These are phyloP conservation scores for Pyrgus malvae DNA, from an alignment of 2,888 invertebrate genomes.

Conservation along the genomic window DNA sequence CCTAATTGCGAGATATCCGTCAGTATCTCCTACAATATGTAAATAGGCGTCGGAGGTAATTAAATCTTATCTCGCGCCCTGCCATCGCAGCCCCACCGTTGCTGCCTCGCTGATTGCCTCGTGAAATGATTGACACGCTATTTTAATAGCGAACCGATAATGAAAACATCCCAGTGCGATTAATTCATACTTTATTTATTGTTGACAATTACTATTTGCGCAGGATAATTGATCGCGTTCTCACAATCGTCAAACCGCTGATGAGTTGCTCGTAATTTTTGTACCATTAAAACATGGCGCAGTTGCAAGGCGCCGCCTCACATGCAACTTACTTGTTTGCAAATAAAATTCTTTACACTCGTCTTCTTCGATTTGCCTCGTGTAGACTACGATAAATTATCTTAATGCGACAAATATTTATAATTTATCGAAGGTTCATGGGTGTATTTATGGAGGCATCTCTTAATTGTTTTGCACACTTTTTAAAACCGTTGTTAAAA, in stretches of 20 bases:
- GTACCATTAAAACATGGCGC: constrained; percentile 54
- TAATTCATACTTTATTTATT: constrained; percentile 72
- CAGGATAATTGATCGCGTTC: constrained; percentile 79
- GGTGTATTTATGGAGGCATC: constrained; percentile 49
- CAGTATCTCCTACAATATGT: constrained; percentile 76
- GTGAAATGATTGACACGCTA: constrained; percentile 78
- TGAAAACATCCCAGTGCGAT: constrained; percentile 68
- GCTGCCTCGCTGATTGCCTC: constrained; percentile 65
- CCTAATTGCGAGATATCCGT: constrained; percentile 77
- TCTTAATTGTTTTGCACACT: constrained; percentile 51
- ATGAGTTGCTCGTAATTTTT: constrained; percentile 71
- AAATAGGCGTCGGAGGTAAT: constrained; percentile 78
- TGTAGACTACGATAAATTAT: constrained; percentile 58
- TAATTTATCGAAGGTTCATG: constrained; percentile 58
- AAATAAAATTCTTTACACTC: constrained; percentile 51
- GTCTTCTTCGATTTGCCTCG: constrained; percentile 48
- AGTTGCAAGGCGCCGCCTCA: constrained; percentile 56
- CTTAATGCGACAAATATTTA: constrained; percentile 70
- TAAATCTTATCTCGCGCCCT: constrained; percentile 75
- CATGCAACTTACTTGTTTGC: constrained; percentile 51
- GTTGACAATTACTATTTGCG: constrained; percentile 78
- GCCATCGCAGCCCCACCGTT: constrained; percentile 51
- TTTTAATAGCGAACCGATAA: constrained; percentile 73
- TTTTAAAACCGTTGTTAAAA: constrained; percentile 50
- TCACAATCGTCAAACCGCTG: constrained; percentile 76